Evolutionary conservation across 2,888 invertebrate genomes (phyloP).

Genomic region (Eupsilia transversa): DNA sequence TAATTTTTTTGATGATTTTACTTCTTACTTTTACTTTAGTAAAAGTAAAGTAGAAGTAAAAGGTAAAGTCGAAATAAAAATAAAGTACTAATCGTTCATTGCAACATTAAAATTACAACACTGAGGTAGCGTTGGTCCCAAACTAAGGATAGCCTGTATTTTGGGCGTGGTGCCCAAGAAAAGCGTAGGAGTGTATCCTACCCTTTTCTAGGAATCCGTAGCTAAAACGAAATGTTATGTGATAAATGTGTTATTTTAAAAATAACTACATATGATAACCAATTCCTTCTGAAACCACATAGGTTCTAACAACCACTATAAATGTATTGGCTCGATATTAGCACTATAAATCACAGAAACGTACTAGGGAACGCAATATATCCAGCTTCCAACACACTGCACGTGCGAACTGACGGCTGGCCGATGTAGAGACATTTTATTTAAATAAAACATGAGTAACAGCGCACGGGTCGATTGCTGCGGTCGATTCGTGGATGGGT

Average conservation of each 20-base stretch:
- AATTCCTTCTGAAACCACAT: neutral
- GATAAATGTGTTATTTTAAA: neutral
- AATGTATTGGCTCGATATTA: conserved; percentile 32
- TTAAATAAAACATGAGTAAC: conserved; percentile 8
- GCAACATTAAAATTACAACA: too few relatives aligned
- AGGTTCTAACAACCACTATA: conserved; percentile 5
- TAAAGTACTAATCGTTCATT: too few relatives aligned
- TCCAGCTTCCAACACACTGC: conserved; percentile 2
- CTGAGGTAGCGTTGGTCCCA: too few relatives aligned
- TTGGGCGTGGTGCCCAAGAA: too few relatives aligned
- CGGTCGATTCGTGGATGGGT: neutral
- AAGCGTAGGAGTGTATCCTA: too few relatives aligned
- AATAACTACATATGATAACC: neutral
- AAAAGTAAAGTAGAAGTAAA: too few relatives aligned
- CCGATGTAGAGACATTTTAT: neutral
- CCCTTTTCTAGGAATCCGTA: too few relatives aligned
- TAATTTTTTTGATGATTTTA: too few relatives aligned
- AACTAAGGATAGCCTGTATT: too few relatives aligned
- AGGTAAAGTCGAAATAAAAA: too few relatives aligned
- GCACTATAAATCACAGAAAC: conserved; percentile 29
- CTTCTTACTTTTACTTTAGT: too few relatives aligned
- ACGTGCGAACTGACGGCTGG: neutral
- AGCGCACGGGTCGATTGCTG: neutral
- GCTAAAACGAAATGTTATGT: neutral
- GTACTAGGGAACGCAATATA: conserved; percentile 13